Evolutionary conservation across 2,888 invertebrate genomes (phyloP).

Genomic region (Notocelia uddmanniana): DNA sequence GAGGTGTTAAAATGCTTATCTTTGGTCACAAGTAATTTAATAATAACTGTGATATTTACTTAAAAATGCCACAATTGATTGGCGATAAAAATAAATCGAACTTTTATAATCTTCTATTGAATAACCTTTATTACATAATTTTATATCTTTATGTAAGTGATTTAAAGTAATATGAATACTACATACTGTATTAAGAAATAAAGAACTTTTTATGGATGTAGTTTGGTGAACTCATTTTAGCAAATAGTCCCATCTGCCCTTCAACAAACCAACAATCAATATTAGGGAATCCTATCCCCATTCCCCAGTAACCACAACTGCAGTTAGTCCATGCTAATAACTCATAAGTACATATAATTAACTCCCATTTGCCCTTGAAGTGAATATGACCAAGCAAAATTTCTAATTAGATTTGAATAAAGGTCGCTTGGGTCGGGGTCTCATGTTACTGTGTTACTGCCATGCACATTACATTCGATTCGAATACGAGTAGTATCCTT

Average conservation of each 20-base stretch:
- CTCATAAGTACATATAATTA: too few species aligned
- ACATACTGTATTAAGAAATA: constrained; percentile 57
- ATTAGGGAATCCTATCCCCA: too few species aligned
- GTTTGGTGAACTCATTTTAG: constrained; percentile 16
- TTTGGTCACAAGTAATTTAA: constrained; percentile 83
- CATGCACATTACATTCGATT: too few species aligned
- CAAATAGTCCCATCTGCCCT: background rate
- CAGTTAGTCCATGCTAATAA: background rate
- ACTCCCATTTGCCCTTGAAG: too few species aligned
- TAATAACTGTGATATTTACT: constrained; percentile 86
- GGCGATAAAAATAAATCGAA: constrained; percentile 78
- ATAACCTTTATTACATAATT: constrained; percentile 53
- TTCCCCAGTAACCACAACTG: background rate
- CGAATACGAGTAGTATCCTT: too few species aligned
- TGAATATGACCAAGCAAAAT: too few species aligned
- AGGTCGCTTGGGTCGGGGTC: too few species aligned
- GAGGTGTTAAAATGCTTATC: constrained; percentile 65
- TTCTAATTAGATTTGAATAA: too few species aligned
- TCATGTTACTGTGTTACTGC: too few species aligned
- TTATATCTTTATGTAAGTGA: constrained; percentile 49
- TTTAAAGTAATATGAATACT: constrained; percentile 50
- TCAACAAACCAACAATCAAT: background rate
- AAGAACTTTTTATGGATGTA: constrained; percentile 54
- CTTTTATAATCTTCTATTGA: constrained; percentile 52
- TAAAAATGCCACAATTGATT: constrained; percentile 75